Percentiles rank a stretch among this genome's conserved stretches.
Evolutionary conservation across 2,888 invertebrate species (phyloP).

Genomic region (Eulithis testata): DNA sequence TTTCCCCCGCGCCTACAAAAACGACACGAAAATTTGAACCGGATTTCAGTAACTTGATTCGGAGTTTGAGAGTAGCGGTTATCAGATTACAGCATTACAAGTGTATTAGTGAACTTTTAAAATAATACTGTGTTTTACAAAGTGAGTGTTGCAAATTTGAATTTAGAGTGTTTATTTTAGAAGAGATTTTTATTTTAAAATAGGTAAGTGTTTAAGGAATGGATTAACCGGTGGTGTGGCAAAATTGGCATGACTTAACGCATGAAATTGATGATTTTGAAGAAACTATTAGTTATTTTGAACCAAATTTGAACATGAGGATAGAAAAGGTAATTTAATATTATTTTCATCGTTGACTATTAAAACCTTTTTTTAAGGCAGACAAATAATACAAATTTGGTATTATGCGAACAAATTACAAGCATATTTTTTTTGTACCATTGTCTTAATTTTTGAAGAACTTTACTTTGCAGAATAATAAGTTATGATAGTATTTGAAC

Average conservation of each 20-base stretch:
- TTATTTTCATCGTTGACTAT: slow-evolving; percentile 4
- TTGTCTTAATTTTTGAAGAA: no score
- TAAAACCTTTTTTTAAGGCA: background rate
- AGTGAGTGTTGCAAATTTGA: slow-evolving; percentile 48
- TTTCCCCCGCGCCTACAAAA: slow-evolving; percentile 57
- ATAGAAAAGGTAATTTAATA: slow-evolving; percentile 36
- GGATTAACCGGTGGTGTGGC: slow-evolving; percentile 70
- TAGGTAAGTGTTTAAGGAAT: slow-evolving; percentile 77
- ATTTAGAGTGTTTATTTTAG: slow-evolving; percentile 43
- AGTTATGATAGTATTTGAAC: no score
- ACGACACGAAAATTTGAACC: slow-evolving; percentile 52
- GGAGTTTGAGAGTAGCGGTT: slow-evolving; percentile 48
- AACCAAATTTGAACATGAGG: slow-evolving; percentile 34
- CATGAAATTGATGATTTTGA: slow-evolving; percentile 62
- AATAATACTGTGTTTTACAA: slow-evolving; percentile 36
- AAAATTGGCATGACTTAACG: slow-evolving; percentile 73
- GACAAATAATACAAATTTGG: no score
- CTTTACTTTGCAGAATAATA: no score
- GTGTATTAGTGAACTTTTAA: slow-evolving; percentile 51
- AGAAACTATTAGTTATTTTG: slow-evolving; percentile 27
- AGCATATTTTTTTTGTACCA: no score
- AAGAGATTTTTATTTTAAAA: slow-evolving; percentile 52
- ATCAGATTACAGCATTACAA: slow-evolving; percentile 55
- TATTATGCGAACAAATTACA: no score
- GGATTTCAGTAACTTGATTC: slow-evolving; percentile 52